These are phyloP conservation scores for Hycleus phaleratus DNA, from an alignment of 1,140 invertebrate genomes.

Conservation along the genomic window DNA sequence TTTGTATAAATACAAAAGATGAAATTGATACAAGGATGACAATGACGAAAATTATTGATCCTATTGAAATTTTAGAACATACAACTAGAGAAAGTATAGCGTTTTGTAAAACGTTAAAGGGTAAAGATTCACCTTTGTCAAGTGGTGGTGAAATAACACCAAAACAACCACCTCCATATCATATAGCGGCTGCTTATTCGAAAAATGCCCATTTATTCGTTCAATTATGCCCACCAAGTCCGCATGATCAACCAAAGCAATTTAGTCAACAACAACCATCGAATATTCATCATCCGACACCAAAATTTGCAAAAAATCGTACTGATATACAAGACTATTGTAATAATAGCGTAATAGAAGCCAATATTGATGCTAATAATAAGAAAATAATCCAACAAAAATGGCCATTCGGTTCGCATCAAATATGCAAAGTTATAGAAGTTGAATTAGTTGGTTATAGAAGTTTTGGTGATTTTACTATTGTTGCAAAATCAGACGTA, in stretches of 20 bases:
- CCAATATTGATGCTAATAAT: background rate
- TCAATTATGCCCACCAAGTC: conserved; percentile 23
- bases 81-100: conserved; percentile 5
- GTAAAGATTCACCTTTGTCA: conserved; percentile 2
- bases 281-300: conserved; percentile 35
- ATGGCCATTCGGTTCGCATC: conserved; percentile 31
- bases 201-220: conserved; percentile 50
- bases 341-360: conserved; percentile 10
- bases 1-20: background rate
- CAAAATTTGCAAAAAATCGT: conserved; percentile 25
- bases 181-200: conserved; percentile 60
- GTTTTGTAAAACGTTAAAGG: conserved; percentile 17
- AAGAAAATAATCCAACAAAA: conserved; percentile 9
- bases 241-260: conserved; percentile 35
- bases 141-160: conserved; percentile 20
- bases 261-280: conserved; percentile 36
- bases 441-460: conserved; percentile 22
- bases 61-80: conserved; percentile 18
- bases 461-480: conserved; percentile 24
- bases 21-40: background rate
- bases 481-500: conserved; percentile 28
- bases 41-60: conserved; percentile 8
- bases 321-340: conserved; percentile 9
- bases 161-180: conserved; percentile 56
- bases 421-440: conserved; percentile 29